Percentiles rank a stretch among this genome's conserved stretches.
Evolutionary conservation across 2,113 vertebrate genomes (phyloP).

Genomic region (Malurus melanocephalus): DNA sequence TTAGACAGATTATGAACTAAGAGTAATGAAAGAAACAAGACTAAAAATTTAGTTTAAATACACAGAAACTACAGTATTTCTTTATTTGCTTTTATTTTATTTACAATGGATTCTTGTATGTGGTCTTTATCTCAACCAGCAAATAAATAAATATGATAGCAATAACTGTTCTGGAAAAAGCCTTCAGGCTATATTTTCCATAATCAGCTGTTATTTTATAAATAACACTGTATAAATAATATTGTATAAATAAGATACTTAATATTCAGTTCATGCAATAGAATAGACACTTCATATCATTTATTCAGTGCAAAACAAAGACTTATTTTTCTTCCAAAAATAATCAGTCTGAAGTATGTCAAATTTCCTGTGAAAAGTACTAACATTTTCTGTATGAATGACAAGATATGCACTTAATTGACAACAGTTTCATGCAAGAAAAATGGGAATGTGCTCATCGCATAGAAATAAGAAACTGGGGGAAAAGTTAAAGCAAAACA

Average conservation of each 20-base stretch:
- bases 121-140: not conserved
- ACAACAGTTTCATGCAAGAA: not conserved
- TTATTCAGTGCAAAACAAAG: not conserved
- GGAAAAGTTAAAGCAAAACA: not conserved
- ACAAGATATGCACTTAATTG: not conserved
- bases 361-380: not conserved
- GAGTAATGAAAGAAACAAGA: not conserved
- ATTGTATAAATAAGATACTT: not conserved
- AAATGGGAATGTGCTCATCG: not conserved
- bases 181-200: not conserved
- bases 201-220: not conserved
- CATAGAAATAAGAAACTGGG: not conserved
- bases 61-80: not conserved
- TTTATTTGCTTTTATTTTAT: not conserved
- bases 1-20: not conserved
- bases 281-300: not conserved
- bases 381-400: not conserved
- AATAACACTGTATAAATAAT: not conserved
- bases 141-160: not conserved
- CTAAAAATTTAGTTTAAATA: not conserved
- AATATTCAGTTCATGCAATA: not conserved
- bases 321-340: not conserved
- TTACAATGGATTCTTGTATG: not conserved
- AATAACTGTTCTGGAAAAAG: not conserved
- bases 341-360: not conserved